phyloP scores from a whole-genome alignment of 2,797 vertebrate genomes.

The Carapus acus region DNA sequence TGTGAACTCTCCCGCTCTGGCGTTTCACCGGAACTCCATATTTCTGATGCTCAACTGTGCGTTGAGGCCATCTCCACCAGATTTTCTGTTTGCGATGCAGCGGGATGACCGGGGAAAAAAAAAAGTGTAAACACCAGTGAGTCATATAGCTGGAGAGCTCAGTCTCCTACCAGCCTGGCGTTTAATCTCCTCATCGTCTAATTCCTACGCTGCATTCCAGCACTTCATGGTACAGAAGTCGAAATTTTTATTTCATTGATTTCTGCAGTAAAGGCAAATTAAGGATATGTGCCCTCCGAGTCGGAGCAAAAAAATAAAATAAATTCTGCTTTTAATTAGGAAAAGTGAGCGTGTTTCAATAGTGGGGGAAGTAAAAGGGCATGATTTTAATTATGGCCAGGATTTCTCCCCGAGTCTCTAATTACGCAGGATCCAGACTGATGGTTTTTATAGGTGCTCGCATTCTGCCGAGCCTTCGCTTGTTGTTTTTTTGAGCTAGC shows the following conservation, averaged over 20 bases:
- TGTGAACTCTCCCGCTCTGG: slow-evolving; percentile 9
- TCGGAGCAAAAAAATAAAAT: slow-evolving; percentile 20
- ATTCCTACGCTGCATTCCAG: slow-evolving; percentile 64
- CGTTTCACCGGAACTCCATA: slow-evolving; percentile 34
- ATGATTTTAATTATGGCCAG: slow-evolving; percentile 61
- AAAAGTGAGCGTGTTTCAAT: slow-evolving; percentile 37
- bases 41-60: slow-evolving; percentile 14
- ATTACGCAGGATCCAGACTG: slow-evolving; percentile 59
- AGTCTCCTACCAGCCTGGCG: slow-evolving; percentile 59
- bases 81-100: slow-evolving; percentile 28
- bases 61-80: slow-evolving; percentile 35
- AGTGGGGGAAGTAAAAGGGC: slow-evolving; percentile 24
- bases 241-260: slow-evolving; percentile 17
- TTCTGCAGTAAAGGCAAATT: slow-evolving; percentile 17
- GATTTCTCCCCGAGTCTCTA: slow-evolving; percentile 56
- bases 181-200: slow-evolving; percentile 53
- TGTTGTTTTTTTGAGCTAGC: slow-evolving; percentile 55
- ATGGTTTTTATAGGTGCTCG: slow-evolving; percentile 61
- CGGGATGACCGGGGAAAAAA: slow-evolving; percentile 26
- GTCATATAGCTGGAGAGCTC: slow-evolving; percentile 44
- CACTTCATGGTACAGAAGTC: slow-evolving; percentile 8
- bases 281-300: slow-evolving; percentile 14
- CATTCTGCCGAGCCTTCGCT: slow-evolving; percentile 64
- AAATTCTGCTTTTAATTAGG: slow-evolving; percentile 40
- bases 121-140: slow-evolving; percentile 41